Base-by-base conservation (phyloP, 2,888 invertebrate genomes). In the Rhopalosiphum nymphaeae region DNA sequence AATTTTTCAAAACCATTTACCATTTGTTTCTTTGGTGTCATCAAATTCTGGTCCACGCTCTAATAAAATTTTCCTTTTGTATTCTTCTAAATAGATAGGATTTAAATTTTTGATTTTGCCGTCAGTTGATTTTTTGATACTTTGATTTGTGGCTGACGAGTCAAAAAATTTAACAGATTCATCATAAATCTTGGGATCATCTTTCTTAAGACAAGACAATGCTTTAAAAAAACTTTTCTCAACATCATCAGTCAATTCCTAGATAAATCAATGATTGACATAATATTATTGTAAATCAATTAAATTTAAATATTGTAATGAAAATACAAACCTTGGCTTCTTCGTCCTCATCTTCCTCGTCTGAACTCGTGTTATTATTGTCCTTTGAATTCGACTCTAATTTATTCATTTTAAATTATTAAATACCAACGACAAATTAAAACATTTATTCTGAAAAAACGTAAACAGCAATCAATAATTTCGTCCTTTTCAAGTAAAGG, bases 141-240 rank as follows among this genome's bases (percentile, higher is more conserved):
- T 95, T 13, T 95, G 86, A 21, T 95, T 95, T 78, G 21, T 36
- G 29, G 91, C 95, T 46, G 96, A 95, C 2, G 96, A 95, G 89
- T 96, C 96, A 96, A 98, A 99, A 95, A 98, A 98, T 92, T 96
- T 96, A 57, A 97, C 97, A 93, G 97, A 96, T 85, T 97, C 97
- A 95, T 99, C 97, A 96, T 99, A 99, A 95, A 99, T 99, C 95
- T 97, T 97, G 0, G 99, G 98, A 96, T 99, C 98, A 95, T 98
- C 98, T 89, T 97, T 98, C 96, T 99, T 99, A 89, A 99, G 96
- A 91, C 97, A 97, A 0, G 98, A 97, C 3, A 99, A 96, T 0
- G 99, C 98, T 96, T 98, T 98, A 87, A 98, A 97, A 96, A 99
- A 99, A 95, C 98, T 97, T 95, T 98, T 97, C 95, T 99, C 99